These are phyloP conservation scores for Reticulitermes lucifugus DNA, from an alignment of 2,888 invertebrate species.

Conservation along the genomic window DNA sequence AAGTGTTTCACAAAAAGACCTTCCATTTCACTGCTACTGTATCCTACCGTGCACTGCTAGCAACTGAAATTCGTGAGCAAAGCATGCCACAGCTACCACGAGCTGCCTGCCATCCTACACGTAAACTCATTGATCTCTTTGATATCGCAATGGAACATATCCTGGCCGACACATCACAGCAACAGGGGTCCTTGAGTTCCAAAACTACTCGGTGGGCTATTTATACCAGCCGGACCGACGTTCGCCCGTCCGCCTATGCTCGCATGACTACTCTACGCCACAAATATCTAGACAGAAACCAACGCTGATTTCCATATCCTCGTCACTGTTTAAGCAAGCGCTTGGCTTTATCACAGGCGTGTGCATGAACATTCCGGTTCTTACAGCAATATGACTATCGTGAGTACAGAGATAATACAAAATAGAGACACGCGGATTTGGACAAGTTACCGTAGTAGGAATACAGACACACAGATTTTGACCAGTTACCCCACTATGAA, in stretches of 20 bases:
- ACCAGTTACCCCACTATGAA: too few relatives aligned
- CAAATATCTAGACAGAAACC: neutral
- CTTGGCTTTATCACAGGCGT: too few relatives aligned
- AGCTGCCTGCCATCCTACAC: neutral
- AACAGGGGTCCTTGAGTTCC: slow-evolving; percentile 17
- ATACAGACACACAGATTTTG: too few relatives aligned
- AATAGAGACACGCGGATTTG: too few relatives aligned
- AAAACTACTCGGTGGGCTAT: slow-evolving; percentile 21
- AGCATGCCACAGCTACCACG: neutral
- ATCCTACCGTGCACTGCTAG: neutral
- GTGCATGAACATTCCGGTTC: too few relatives aligned
- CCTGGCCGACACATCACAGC: neutral
- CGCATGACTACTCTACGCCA: neutral
- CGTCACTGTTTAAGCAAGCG: too few relatives aligned
- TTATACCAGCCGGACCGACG: slow-evolving; percentile 1
- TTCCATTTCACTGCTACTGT: slow-evolving; percentile 12
- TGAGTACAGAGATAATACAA: too few relatives aligned
- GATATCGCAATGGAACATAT: neutral
- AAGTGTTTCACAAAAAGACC: slow-evolving; percentile 40
- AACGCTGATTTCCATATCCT: too few relatives aligned
- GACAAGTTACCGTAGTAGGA: too few relatives aligned
- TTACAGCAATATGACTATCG: too few relatives aligned
- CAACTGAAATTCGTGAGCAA: neutral
- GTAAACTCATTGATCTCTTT: slow-evolving; percentile 19
- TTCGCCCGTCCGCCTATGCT: neutral